phyloP scores from a whole-genome alignment of 2,888 invertebrate species.

The Drosophila mimetica region DNA sequence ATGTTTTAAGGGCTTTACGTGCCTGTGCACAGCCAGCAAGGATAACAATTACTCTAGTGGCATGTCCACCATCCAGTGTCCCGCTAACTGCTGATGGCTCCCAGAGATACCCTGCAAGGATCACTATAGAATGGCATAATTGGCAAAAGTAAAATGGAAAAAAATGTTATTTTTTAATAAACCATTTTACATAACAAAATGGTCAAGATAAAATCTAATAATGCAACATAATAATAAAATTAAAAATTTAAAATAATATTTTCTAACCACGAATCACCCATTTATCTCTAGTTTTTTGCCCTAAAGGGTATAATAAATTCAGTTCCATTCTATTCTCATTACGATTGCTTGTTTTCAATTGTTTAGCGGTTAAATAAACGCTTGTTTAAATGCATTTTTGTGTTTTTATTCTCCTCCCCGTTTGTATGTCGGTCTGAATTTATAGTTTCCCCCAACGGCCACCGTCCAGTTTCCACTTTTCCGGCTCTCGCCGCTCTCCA shows the following conservation, averaged over 20 bases:
- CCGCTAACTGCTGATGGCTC: constrained; percentile 16
- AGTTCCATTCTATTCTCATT: constrained; percentile 12
- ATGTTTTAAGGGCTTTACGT: constrained; percentile 65
- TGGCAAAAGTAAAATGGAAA: neutral
- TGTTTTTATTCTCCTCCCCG: neutral
- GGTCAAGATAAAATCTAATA: neutral
- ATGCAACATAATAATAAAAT: neutral
- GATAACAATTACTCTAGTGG: constrained; percentile 79
- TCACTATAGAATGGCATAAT: neutral
- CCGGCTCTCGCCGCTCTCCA: constrained; percentile 38
- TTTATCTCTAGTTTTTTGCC: neutral
- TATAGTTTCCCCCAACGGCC: constrained; percentile 24
- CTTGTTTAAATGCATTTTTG: constrained; percentile 56
- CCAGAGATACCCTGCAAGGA: neutral
- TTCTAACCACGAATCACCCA: too few species aligned
- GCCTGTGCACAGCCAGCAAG: constrained; percentile 76
- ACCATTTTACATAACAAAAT: neutral
- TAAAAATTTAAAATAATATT: too few species aligned
- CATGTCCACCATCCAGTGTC: constrained; percentile 51
- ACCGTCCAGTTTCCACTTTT: constrained; percentile 16
- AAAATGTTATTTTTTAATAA: neutral
- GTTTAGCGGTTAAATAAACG: constrained; percentile 67
- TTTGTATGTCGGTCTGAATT: constrained; percentile 30
- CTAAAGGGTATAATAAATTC: constrained; percentile 4
- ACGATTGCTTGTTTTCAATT: constrained; percentile 59